Evolutionary conservation across 2,888 invertebrate species (phyloP), one percentile per base, ranked within the genome.

Genomic region (Seira sanloemensis): DNA sequence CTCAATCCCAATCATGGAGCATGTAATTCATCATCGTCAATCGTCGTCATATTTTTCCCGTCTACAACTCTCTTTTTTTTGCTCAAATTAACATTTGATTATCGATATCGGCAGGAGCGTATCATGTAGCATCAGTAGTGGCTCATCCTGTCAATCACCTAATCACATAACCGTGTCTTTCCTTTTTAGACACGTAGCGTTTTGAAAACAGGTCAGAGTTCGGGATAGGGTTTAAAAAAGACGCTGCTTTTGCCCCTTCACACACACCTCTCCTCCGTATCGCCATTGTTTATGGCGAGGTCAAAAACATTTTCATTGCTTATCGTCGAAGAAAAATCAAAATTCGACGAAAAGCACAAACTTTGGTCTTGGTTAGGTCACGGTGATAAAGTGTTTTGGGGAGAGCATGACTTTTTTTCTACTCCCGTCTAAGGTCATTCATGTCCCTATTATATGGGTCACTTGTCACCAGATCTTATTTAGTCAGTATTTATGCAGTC

Each of bases 121-220:
- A 37, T 37, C 37, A 37, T 37, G 21, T 23, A 21, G 62, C 21
- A 19, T 2, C 7, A 7, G 21, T 9, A 21, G 62, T 19, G 21
- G 9, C 7, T 62, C 21, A 62, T 62, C 2, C 62, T 16, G 23
- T 58, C 58, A 58, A n/a, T 62, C 23, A 62, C 62, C 19, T 62
- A 62, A 62, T 23, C 62, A n/a, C 62, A 19, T 62, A 21, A 37
- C 12, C 12, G 4, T 37, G 4, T 37, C 4, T 62, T 62, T 23
- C 62, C n/a, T 21, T 62, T 19, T 62, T 50, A 7, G 50, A 62
- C 62, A 12, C 12, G 37, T 37, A 37, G 7, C 5, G 12, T 37
- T 23, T 21, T 19, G 1, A 62, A 62, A 62, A 62, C 62, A 62
- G 21, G 62, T 62, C 62, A 62, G 21, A 62, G 62, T 62, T 62